A percentile compares a stretch with the other conserved stretches of the same genome.
These are phyloP conservation scores for Polyommatus icarus DNA, from an alignment of 2,888 invertebrate genomes.

Conservation along the genomic window DNA sequence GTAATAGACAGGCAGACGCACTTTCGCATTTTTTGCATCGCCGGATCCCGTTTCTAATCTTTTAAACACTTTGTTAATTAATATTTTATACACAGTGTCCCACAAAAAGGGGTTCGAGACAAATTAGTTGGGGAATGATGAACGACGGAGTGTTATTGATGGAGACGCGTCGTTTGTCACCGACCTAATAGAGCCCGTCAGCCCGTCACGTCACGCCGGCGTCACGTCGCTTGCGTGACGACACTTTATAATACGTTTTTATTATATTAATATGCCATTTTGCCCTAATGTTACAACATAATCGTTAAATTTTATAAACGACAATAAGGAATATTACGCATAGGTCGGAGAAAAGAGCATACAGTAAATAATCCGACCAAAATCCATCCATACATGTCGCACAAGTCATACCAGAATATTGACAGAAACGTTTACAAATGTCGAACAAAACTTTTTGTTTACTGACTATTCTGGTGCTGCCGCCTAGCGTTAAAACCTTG, in stretches of 20 bases:
- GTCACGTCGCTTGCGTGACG: constrained; percentile 4
- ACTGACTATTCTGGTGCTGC: no score
- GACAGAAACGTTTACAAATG: no score
- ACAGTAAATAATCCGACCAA: no score
- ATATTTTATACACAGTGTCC: background rate
- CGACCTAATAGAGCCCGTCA: constrained; percentile 8
- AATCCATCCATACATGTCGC: no score
- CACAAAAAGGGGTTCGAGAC: background rate
- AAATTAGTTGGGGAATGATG: background rate
- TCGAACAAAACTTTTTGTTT: no score
- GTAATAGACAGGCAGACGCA: no score
- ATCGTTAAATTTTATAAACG: no score
- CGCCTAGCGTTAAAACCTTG: no score
- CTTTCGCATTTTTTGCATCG: background rate
- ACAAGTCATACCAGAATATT: no score
- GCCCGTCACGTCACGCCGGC: background rate
- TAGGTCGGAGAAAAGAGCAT: no score
- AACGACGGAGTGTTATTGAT: constrained; percentile 1
- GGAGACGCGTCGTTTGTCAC: constrained; percentile 8
- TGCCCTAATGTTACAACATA: background rate
- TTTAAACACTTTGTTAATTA: background rate
- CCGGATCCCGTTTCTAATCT: background rate
- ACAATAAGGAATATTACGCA: no score
- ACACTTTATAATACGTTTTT: background rate
- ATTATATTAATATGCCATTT: background rate